Evolutionary conservation across 2,888 invertebrate genomes (phyloP), one percentile per base, ranked within the genome.

Genomic region (Malacosoma neustria): DNA sequence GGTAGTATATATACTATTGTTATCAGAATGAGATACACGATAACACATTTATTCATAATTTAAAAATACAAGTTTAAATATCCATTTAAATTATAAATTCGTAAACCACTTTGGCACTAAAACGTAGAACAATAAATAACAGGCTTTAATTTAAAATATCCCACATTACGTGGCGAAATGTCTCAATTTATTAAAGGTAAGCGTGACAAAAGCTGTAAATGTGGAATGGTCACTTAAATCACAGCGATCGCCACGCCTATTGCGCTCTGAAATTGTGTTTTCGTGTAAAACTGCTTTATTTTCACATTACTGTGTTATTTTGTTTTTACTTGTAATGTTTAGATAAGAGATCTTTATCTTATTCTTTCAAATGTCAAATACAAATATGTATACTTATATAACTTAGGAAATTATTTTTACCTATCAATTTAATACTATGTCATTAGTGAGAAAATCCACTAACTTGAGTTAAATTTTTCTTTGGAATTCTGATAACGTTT

Each of bases 201-300:
- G 72, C 75, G 74, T 76, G 73, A 71, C 74, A 71, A 72, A 71
- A 65, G 67, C 62, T 52, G 68, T 76, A 65, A 72, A 72, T 62
- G 59, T 62, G 58, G 51, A 66, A 61, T 59, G 71, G 70, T 70
- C 64, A 67, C 61, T 72, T 69, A 73, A 76, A 75, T 76, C 75
- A 74, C 61, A 42, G 48, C 52, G 50, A 57, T 57, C 47, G 61
- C 67, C 72, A 71, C 74, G 70, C 72, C 72, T 51, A 46, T 49
- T 51, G 54, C 54, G 55, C 51, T 52, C 59, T 53, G 58, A 55
- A 73, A 69, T 65, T 62, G 64, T 64, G 62, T 68, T 74, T 68
- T 67, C 61, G 66, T 70, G 72, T 72, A 67, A 66, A 66, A 57
- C 59, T 57, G 50, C 57, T 56, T 54, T 55, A 53, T 61, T 57